Evolutionary conservation across 2,888 invertebrate species (phyloP), one percentile per base, ranked within the genome.

Genomic region (Eutolmus rufibarbis): DNA sequence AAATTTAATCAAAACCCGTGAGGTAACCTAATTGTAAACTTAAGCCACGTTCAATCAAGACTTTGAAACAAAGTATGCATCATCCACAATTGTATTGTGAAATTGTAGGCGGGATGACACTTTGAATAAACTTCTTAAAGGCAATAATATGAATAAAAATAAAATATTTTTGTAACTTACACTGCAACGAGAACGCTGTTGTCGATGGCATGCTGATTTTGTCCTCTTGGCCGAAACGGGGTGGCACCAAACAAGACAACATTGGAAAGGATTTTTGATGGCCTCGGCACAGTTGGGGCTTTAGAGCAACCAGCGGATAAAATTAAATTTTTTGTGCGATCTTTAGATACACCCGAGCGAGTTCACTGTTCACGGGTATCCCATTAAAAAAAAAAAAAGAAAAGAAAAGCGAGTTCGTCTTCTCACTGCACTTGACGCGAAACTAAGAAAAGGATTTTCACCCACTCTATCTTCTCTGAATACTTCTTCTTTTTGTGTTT

Each of bases 161-260:
- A 23, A 5, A 66, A 66, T 19, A 66, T 12, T 66, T 23, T 66
- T 66, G 43, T 14, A 37, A 76, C 93, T 92, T 91, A 93, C 93
- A 93, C 91, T 93, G 93, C 91, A 93, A 91, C 90, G 92, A 91
- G 90, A 93, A 93, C 90, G 92, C 91, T 91, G 93, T 91, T 90
- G 93, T 91, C 88, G 92, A 92, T 91, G 93, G 93, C 92, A 93
- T 92, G 90, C 91, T 92, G 90, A 91, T 92, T 90, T 91, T 91
- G 91, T 93, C 92, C 91, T 93, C 92, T 92, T 92, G 92, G 91
- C 92, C 92, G 91, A 93, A 93, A 91, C 92, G 93, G 90, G 93
- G 91, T 90, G 92, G 93, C 91, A 92, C 91, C 91, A 93, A 90
- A 91, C 92, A 93, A 91, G 93, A 92, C 93, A 93, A 93, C 93